Evolutionary conservation across 1,140 invertebrate genomes (phyloP).

Genomic region (Sitobion miscanthi): DNA sequence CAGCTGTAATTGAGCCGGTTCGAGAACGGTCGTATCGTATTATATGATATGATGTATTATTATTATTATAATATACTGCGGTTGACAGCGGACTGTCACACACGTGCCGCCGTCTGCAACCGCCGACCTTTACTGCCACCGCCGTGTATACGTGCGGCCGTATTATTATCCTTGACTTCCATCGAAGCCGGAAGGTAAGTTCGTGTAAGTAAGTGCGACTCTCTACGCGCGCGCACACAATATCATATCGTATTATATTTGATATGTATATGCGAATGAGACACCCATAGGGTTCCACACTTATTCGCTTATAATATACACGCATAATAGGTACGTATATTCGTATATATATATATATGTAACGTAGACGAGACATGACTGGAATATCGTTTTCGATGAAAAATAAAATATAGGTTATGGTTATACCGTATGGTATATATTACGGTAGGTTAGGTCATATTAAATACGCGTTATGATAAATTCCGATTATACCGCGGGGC

Average conservation of each 20-base stretch:
- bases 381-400: neutral
- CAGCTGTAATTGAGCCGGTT: neutral
- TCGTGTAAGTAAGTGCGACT: neutral
- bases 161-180: conserved; percentile 10
- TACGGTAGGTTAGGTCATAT: neutral
- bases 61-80: neutral
- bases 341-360: too few species aligned
- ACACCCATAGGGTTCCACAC: neutral
- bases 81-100: neutral
- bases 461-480: neutral
- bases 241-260: neutral
- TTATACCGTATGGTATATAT: neutral
- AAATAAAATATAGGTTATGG: neutral
- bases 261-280: neutral
- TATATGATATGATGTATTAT: neutral
- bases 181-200: neutral
- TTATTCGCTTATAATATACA: neutral
- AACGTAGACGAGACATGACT: neutral
- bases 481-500: neutral
- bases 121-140: too few species aligned
- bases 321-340: too few species aligned
- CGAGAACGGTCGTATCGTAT: neutral
- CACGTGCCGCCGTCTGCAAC: neutral
- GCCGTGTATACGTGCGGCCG: too few species aligned
- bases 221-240: neutral